Conservation (phyloP, 2,888 invertebrate species). For the Eurois occulta region DNA sequence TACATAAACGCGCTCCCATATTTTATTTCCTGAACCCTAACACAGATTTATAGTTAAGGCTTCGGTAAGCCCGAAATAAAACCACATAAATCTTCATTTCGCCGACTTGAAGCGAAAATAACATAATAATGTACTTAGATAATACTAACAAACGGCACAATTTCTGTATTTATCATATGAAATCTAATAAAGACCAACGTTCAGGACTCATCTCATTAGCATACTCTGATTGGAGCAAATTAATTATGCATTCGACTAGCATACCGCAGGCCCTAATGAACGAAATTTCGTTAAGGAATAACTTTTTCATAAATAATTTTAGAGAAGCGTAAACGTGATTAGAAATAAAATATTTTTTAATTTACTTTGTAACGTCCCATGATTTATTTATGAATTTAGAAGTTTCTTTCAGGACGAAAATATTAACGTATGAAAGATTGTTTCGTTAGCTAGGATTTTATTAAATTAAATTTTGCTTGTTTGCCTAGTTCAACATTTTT, state of each 20-base stretch:
- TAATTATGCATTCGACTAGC: conserved; percentile 61
- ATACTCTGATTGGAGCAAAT: conserved; percentile 58
- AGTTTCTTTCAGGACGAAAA: neutral
- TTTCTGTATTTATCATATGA: conserved; percentile 58
- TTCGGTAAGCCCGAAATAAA: conserved; percentile 22
- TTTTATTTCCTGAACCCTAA: conserved; percentile 30
- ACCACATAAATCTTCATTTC: conserved; percentile 31
- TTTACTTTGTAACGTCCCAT: neutral
- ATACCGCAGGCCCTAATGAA: conserved; percentile 58
- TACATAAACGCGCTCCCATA: neutral
- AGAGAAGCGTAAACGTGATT: conserved; percentile 13
- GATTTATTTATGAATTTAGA: conserved; percentile 27
- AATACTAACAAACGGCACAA: conserved; percentile 36
- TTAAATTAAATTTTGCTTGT: neutral
- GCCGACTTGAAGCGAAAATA: conserved; percentile 27
- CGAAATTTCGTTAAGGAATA: conserved; percentile 45
- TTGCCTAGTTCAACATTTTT: neutral
- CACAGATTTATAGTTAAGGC: conserved; percentile 45
- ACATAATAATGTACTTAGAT: conserved; percentile 31
- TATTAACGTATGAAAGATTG: neutral
- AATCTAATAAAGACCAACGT: conserved; percentile 51
- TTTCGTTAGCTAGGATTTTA: neutral
- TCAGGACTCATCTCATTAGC: conserved; percentile 49
- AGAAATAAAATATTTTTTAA: neutral
- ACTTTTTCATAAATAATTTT: conserved; percentile 32